Conservation (phyloP, 2,113 vertebrate species). For the Sigmodon hispidus region DNA sequence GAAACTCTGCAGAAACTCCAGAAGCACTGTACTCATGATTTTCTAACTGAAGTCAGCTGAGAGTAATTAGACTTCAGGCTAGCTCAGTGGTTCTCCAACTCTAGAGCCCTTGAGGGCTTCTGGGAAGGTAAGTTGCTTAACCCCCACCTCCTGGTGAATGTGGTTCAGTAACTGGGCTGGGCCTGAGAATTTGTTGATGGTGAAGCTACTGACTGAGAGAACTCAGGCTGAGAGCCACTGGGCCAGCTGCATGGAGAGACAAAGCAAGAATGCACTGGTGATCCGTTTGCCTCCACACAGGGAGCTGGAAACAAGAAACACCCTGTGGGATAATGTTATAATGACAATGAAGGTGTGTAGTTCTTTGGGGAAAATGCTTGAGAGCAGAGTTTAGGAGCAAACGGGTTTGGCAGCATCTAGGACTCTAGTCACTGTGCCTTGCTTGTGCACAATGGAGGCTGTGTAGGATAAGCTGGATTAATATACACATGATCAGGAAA, state of each 20-base stretch:
- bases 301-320: neutral
- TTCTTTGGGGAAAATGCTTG: neutral
- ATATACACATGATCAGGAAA: neutral
- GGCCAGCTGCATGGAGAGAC: neutral
- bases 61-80: neutral
- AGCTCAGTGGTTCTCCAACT: neutral
- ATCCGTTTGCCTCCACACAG: neutral
- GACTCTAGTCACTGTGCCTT: neutral
- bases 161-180: neutral
- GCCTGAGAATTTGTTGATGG: slow-evolving; percentile 1
- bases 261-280: neutral
- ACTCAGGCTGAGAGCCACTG: neutral
- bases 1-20: too few relatives aligned
- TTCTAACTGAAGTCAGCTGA: neutral
- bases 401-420: neutral
- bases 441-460: neutral
- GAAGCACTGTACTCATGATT: neutral
- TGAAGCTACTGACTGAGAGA: too few relatives aligned
- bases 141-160: neutral
- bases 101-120: neutral
- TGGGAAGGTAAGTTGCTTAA: neutral
- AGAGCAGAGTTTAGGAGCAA: neutral
- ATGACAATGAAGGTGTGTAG: neutral
- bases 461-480: neutral
- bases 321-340: too few relatives aligned